Evolutionary conservation across 2,113 vertebrate species (phyloP), one percentile per base, ranked within the genome.

Genomic region (Neogale vison): DNA sequence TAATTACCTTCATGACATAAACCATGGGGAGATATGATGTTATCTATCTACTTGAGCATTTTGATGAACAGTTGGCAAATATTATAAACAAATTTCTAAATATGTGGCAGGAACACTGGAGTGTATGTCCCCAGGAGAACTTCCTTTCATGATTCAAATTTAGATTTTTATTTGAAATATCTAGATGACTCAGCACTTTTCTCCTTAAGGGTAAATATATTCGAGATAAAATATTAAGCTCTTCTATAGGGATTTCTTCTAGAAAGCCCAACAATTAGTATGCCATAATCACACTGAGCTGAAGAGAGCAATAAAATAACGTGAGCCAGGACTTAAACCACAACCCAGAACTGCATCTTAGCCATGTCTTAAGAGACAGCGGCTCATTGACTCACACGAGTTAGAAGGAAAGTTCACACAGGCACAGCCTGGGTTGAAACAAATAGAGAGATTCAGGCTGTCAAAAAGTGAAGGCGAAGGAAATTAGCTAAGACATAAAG

Each of bases 61-160:
- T 47, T 90, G 94, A 95, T 90, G 94, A 96, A 96, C 47, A 87
- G 72, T 71, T 79, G 74, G 67, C 83, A 96, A 47, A 65, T 57
- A 79, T 15, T 69, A 81, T 76, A 17, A 95, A 59, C 29, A 84
- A 80, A 94, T 85, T 65, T 2, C 90, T 88, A 67, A 88, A 84
- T 21, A 63, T 0, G 0, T 67, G 52, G 52, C 71, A 88, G 72
- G 84, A 42, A 77, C 31, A 50, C 71, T 52, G 20, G 55, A 63
- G 57, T 36, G 79, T 47, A 81, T 92, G 59, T 85, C 63, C 71
- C 87, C 90, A 84, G 61, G n/a, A 89, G 39, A 93, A 77, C 34
- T 74, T 96, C 61, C 36, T 83, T 80, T 86, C 69, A 76, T 74
- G 84, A 90, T 69, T 91, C 84, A 92, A 96, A 94, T 90, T 69